These are phyloP conservation scores for Aquatica leii DNA, from an alignment of 2,888 invertebrate genomes.

Conservation along the genomic window DNA sequence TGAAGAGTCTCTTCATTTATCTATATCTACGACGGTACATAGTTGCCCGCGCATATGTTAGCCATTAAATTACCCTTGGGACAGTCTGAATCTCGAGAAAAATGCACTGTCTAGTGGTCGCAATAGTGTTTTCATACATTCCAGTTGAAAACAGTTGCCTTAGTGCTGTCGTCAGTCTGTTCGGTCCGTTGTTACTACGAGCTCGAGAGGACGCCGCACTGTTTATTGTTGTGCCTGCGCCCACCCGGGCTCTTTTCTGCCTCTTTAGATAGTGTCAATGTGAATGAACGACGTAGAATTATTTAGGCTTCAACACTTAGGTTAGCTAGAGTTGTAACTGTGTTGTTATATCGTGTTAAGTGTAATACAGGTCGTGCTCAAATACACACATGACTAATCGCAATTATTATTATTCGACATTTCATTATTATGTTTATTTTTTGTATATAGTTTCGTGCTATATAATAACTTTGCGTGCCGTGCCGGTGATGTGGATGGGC, in stretches of 20 bases:
- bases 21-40: conserved; percentile 20
- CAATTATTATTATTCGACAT: conserved; percentile 56
- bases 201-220: conserved; percentile 40
- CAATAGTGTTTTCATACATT: conserved; percentile 61
- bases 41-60: conserved; percentile 25
- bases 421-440: conserved; percentile 50
- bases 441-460: conserved; percentile 53
- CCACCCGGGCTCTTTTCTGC: conserved; percentile 39
- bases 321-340: conserved; percentile 63
- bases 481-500: conserved; percentile 24
- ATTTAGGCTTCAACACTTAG: conserved; percentile 62
- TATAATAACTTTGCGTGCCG: conserved; percentile 32
- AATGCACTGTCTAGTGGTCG: conserved; percentile 48
- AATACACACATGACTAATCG: conserved; percentile 61
- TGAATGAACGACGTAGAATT: conserved; percentile 58
- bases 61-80: conserved; percentile 40
- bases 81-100: conserved; percentile 50
- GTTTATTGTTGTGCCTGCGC: conserved; percentile 46
- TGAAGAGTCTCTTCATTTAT: conserved; percentile 23
- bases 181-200: conserved; percentile 41
- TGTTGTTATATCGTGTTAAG: conserved; percentile 63
- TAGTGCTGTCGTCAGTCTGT: conserved; percentile 58
- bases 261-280: conserved; percentile 48
- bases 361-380: conserved; percentile 60
- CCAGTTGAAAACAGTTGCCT: conserved; percentile 62